phyloP scores from a whole-genome alignment of 2,888 invertebrate species.

The Drosophila rellima region DNA sequence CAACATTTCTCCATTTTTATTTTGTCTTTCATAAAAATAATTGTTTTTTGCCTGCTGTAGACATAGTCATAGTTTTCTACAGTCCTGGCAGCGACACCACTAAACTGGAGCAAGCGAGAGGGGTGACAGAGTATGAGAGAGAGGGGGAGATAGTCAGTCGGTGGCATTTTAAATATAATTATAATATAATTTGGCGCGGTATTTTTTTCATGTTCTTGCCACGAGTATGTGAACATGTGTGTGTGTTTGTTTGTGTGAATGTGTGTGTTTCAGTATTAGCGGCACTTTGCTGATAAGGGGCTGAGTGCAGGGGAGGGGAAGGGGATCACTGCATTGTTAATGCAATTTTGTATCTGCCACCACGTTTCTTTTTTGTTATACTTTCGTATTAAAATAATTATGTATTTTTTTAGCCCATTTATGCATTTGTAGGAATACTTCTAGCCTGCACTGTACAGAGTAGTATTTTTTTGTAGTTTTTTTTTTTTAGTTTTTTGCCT shows the following conservation, averaged over 20 bases:
- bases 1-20: conserved; percentile 32
- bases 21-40: conserved; percentile 21
- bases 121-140: neutral
- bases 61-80: conserved; percentile 41
- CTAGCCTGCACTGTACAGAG: conserved; percentile 29
- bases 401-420: conserved; percentile 49
- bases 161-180: conserved; percentile 80
- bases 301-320: neutral
- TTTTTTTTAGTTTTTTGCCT: conserved; percentile 35
- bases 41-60: conserved; percentile 29
- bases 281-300: conserved; percentile 50
- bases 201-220: conserved; percentile 65
- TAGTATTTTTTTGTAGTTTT: conserved; percentile 15
- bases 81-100: neutral
- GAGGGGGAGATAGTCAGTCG: conserved; percentile 40
- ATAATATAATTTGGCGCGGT: conserved; percentile 79
- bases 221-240: conserved; percentile 28
- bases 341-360: conserved; percentile 74
- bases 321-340: conserved; percentile 71
- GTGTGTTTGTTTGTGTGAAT: conserved; percentile 32
- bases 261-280: conserved; percentile 54
- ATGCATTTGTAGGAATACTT: conserved; percentile 53
- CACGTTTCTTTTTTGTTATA: conserved; percentile 57
- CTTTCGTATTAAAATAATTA: conserved; percentile 81
- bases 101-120: neutral